Evolutionary conservation across 1,140 invertebrate species (phyloP).

Genomic region (Cyclina sinensis): DNA sequence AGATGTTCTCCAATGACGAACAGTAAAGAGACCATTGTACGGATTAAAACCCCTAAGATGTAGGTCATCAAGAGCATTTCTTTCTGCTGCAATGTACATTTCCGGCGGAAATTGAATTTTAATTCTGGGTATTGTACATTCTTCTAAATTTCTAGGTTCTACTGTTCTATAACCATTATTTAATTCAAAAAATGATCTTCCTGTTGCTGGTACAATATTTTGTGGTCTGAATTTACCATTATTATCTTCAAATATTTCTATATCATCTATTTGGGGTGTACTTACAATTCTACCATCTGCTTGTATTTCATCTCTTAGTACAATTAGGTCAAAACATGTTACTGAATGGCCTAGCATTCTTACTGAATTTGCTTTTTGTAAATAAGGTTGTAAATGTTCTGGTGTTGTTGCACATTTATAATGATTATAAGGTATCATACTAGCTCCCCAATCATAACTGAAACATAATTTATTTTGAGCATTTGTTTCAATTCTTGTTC

Average conservation of each 20-base stretch:
- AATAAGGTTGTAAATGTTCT: neutral
- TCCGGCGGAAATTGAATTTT: conserved; percentile 19
- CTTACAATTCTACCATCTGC: too few relatives aligned
- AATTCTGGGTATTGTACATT: too few relatives aligned
- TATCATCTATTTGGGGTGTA: neutral
- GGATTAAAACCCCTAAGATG: neutral
- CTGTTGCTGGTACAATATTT: neutral
- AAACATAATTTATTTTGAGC: neutral
- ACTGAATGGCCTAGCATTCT: neutral
- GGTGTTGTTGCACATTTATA: neutral
- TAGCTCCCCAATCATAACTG: neutral
- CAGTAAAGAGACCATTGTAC: conserved; percentile 21
- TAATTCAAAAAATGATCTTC: neutral
- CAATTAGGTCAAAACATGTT: neutral
- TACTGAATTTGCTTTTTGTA: neutral
- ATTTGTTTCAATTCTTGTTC: conserved; percentile 7
- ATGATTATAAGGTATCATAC: conserved; percentile 23
- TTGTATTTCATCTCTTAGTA: too few relatives aligned
- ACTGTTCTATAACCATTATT: too few relatives aligned
- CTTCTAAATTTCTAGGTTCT: too few relatives aligned
- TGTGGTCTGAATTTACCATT: conserved; percentile 24
- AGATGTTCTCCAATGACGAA: neutral
- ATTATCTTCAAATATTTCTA: conserved; percentile 16
- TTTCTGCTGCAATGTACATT: neutral
- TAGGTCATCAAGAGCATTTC: neutral